Evolutionary conservation across 2,888 invertebrate species (phyloP), one percentile per base, ranked within the genome.

Genomic region (Pristionchus japonicus): DNA sequence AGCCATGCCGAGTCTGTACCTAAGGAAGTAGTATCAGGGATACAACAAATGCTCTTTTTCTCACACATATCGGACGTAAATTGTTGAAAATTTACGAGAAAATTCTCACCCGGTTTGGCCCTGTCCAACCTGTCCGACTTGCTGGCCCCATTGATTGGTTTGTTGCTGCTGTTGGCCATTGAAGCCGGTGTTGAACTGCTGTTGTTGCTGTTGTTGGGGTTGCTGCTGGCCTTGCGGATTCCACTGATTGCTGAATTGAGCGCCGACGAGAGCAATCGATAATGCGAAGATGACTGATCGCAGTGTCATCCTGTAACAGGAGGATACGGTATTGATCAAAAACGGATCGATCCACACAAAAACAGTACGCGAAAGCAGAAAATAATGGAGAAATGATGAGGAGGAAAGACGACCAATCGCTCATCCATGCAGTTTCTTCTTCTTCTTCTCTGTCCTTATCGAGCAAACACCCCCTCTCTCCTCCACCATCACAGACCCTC

Each of bases 191-290:
- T 80, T 82, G 40, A 49, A n/a, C 61, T 89, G 89, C 17, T 89
- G 88, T 40, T 67, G 88, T 34, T 88, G 82, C 37, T 88, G 89
- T 67, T 90, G 89, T 64, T 89, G 90, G 82, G 88, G 89, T 40
- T 90, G 88, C 37, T 89, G 88, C 64, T 88, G 43, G 9, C n/a
- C 20, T n/a, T n/a, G 80, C 13, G 80, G 80, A 49, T 34, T 34
- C 52, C 82, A 52, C 31, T 37, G 27, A n/a, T 40, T 34, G n/a
- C 15, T 52, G 37, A 57, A 37, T 49, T 83, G 85, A n/a, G 61
- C 61, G 1, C 17, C 34, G 40, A 43, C 64, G 1, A 85, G 52
- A 9, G 40, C 61, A 9, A 85, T 43, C 61, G 31, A 64, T 40
- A 61, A 27, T 13, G 34, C n/a, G 43, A 85, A 34, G 43, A 85